Conservation (phyloP, 2,888 invertebrate species). For the Lithophane semibrunnea region DNA sequence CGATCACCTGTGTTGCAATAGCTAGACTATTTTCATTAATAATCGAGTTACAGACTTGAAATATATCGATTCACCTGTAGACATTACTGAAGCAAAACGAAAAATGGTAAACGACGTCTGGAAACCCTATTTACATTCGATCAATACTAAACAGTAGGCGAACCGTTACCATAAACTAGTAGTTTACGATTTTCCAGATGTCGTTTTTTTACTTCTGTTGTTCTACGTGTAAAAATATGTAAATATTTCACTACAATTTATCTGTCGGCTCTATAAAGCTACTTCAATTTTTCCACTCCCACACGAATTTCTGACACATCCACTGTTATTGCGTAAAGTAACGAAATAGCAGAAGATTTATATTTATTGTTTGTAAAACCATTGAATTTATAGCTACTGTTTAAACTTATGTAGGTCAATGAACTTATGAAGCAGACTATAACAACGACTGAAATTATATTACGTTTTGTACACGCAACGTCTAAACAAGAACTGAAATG, state of each 20-base stretch:
- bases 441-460: conserved; percentile 49
- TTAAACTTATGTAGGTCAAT: conserved; percentile 61
- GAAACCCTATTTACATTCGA: conserved; percentile 2
- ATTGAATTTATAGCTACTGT: conserved; percentile 56
- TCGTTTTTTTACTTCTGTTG: not conserved
- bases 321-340: conserved; percentile 60
- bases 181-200: not conserved
- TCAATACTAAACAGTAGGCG: conserved; percentile 5
- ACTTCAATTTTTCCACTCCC: conserved; percentile 37
- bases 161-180: not conserved
- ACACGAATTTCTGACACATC: conserved; percentile 43
- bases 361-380: conserved; percentile 58
- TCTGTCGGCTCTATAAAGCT: conserved; percentile 5
- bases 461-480: conserved; percentile 56
- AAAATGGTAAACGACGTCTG: not conserved
- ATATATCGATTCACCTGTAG: conserved; percentile 9
- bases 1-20: conserved; percentile 25
- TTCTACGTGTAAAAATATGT: conserved; percentile 2
- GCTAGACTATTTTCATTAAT: not conserved
- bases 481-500: conserved; percentile 43
- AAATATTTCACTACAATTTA: conserved; percentile 41
- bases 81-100: not conserved
- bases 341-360: conserved; percentile 63
- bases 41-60: conserved; percentile 7
- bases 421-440: conserved; percentile 55